Percentiles rank a stretch among this genome's conserved stretches.
phyloP scores from a whole-genome alignment of 2,113 vertebrate species.

The Salvelinus alpinus region DNA sequence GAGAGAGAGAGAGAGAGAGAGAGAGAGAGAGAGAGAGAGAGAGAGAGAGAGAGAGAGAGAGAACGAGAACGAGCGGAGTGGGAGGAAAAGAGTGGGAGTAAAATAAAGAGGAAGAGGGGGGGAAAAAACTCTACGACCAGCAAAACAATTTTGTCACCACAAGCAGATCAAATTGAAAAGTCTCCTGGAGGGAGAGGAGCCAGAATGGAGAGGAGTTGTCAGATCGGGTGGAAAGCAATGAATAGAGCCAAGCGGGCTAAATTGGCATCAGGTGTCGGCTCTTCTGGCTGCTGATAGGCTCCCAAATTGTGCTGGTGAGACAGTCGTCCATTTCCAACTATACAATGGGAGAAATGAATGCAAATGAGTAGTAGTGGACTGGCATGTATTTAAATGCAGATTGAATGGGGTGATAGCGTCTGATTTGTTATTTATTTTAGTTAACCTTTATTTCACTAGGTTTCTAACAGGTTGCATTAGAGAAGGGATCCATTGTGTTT shows the following conservation, averaged over 20 bases:
- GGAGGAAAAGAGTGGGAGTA: conserved; percentile 32
- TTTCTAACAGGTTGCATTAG: conserved; percentile 93
- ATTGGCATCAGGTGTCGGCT: conserved; percentile 96
- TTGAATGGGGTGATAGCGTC: conserved; percentile 88
- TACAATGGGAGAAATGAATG: conserved; percentile 99
- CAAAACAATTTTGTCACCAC: conserved; percentile 95
- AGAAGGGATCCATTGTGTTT: conserved; percentile 96
- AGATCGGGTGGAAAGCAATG: conserved; percentile 84
- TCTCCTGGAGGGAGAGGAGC: conserved; percentile 84
- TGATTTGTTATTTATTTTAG: conserved; percentile 62
- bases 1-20: too few species aligned
- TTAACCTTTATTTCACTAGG: too few species aligned
- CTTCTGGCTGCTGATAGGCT: conserved; percentile 85
- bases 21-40: conserved; percentile 41
- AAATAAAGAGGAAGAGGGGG: conserved; percentile 48
- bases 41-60: conserved; percentile 1
- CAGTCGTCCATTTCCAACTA: conserved; percentile 93
- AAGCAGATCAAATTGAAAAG: conserved; percentile 95
- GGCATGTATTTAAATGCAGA: conserved; percentile 99
- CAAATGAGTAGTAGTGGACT: conserved; percentile 96
- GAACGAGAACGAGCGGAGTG: conserved; percentile 24
- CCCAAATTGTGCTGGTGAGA: conserved; percentile 92
- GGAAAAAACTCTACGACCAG: conserved; percentile 73
- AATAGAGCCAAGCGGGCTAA: conserved; percentile 85
- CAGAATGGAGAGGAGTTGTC: conserved; percentile 75